Conservation (phyloP, 2,888 invertebrate species). For the Orchesellides sinensis region DNA sequence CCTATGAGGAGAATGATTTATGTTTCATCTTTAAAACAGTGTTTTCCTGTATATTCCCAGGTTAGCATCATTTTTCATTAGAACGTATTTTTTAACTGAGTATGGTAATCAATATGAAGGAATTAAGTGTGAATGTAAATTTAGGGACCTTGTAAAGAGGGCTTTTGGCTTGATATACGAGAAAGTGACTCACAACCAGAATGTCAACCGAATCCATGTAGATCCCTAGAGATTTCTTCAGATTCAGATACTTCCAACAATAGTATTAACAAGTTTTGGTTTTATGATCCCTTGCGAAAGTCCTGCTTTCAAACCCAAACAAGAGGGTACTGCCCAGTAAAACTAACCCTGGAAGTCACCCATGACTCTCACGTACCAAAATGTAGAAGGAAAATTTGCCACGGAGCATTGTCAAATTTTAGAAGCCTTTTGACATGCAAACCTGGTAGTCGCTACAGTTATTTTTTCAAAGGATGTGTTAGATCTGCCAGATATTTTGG, state of each 20-base stretch:
- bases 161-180: constrained; percentile 46
- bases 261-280: constrained; percentile 51
- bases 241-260: neutral
- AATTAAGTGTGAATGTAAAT: neutral
- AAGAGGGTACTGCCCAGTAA: constrained; percentile 55
- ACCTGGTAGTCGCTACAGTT: constrained; percentile 47
- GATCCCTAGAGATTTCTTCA: too few relatives aligned
- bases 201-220: constrained; percentile 56
- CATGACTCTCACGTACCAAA: constrained; percentile 55
- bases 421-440: constrained; percentile 23
- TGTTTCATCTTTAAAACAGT: constrained; percentile 10
- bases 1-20: constrained; percentile 57
- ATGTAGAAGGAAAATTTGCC: constrained; percentile 23
- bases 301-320: constrained; percentile 46
- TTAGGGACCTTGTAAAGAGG: constrained; percentile 54
- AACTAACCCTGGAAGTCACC: constrained; percentile 50
- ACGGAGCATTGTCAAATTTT: constrained; percentile 23
- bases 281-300: constrained; percentile 36
- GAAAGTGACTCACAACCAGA: neutral
- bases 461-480: constrained; percentile 37
- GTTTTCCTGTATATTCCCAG: constrained; percentile 62
- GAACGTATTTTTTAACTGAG: neutral
- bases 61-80: constrained; percentile 1
- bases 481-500: neutral
- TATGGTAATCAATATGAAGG: neutral